Percentiles rank a stretch among this genome's conserved stretches.
These are phyloP conservation scores for Deroptyus accipitrinus DNA, from an alignment of 2,113 vertebrate genomes.

Conservation along the genomic window DNA sequence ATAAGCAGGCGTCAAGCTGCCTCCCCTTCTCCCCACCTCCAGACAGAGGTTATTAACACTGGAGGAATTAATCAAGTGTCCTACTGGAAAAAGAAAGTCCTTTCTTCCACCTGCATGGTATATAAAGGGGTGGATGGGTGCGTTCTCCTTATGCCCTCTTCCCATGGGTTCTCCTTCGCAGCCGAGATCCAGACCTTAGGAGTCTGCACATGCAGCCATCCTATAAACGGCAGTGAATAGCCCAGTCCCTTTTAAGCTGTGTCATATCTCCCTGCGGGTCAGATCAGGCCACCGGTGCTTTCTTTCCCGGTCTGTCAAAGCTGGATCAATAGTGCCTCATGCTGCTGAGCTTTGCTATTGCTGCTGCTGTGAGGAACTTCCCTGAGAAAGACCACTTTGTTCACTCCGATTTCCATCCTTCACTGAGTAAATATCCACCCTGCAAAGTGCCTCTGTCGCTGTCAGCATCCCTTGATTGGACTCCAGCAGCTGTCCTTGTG, in stretches of 20 bases:
- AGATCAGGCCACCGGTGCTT: not conserved
- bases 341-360: conserved; percentile 43
- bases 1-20: not conserved
- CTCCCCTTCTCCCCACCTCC: not conserved
- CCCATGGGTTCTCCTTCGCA: accelerated
- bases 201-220: not conserved
- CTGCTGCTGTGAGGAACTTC: not conserved
- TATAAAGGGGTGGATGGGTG: not conserved
- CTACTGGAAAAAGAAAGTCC: not conserved
- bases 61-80: not conserved
- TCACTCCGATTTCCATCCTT: accelerated
- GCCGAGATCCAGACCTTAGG: not conserved
- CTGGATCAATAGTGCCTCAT: conserved; percentile 51
- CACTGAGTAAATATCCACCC: accelerated
- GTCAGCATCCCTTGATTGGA: accelerated
- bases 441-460: accelerated
- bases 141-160: not conserved
- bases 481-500: accelerated
- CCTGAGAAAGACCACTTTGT: accelerated
- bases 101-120: accelerated
- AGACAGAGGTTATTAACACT: not conserved
- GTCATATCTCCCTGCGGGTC: not conserved
- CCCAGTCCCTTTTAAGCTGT: not conserved
- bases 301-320: not conserved
- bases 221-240: not conserved